Evolutionary conservation across 2,797 vertebrate genomes (phyloP), one percentile per base, ranked within the genome.

Genomic region (Pterois miles): DNA sequence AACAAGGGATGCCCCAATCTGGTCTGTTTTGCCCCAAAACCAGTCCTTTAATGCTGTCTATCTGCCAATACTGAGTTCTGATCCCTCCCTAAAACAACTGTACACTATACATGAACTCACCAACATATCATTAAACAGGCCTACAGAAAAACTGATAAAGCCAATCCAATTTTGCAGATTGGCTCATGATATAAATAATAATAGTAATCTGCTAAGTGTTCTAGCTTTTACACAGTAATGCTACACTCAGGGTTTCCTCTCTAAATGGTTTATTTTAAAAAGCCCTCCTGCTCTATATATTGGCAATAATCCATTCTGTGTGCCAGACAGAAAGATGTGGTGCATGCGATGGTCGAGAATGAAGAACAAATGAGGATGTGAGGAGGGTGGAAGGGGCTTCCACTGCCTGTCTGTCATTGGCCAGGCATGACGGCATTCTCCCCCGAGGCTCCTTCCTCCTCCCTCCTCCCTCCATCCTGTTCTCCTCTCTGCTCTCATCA

Each of bases 361-460:
- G 64, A 68, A 79, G 81, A 91, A 86, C 74, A 86, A 81, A 89
- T 88, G 83, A 84, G 84, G 85, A 86, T 87, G 82, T 43, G 59
- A 81, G 78, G 80, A 84, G 75, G 65, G 71, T 76, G 65, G 83
- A 85, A 91, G 85, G 92, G 89, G 91, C 74, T 93, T 96, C 90
- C 93, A 93, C 96, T 95, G 93, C 83, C 64, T 78, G 78, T 62
- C 90, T 95, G 77, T 95, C 88, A 98, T 98, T 99, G 98, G 97
- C 90, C 95, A 94, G 92, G 87, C 92, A 98, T 99, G 95, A 99
- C 98, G 87, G 92, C 98, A 96, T 96, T 94, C 84, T 96, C 95
- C 95, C 93, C 80, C 0, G 96, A 96, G 97, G 94, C 90, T 82
- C 89, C 91, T 88, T 64, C 81, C 86, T 80, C 16, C 40, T 13